phyloP scores from a whole-genome alignment of 2,888 invertebrate genomes.

The Physocephala rufipes region DNA sequence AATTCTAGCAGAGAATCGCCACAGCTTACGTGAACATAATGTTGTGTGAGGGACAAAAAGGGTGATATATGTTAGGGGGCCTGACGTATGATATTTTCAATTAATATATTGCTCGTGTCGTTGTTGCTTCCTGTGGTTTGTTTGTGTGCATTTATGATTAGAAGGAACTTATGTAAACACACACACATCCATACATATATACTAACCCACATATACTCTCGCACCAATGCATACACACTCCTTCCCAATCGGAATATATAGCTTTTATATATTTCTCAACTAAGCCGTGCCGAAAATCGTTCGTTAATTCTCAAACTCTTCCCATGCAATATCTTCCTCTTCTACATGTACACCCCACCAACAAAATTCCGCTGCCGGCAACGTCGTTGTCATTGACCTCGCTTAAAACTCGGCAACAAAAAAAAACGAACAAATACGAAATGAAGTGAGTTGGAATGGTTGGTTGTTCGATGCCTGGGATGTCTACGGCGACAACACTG shows the following conservation, averaged over 20 bases:
- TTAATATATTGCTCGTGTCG: neutral
- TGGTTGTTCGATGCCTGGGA: too few species aligned
- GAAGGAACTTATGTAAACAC: neutral
- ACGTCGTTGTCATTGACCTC: conserved; percentile 33
- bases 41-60: too few species aligned
- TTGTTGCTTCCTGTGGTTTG: conserved; percentile 2
- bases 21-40: too few species aligned
- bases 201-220: neutral
- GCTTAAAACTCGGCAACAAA: conserved; percentile 7
- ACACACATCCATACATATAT: neutral
- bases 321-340: too few species aligned
- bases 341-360: too few species aligned
- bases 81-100: neutral
- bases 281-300: neutral
- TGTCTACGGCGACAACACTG: too few species aligned
- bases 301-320: too few species aligned
- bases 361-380: neutral
- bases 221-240: neutral
- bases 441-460: conserved; percentile 14
- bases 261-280: neutral
- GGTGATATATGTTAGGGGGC: neutral
- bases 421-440: too few species aligned
- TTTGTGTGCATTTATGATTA: conserved; percentile 14
- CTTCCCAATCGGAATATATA: too few species aligned
- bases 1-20: conserved; percentile 3